Base-by-base conservation (phyloP, 2,888 invertebrate species). In the Neocrepidodera transversa region DNA sequence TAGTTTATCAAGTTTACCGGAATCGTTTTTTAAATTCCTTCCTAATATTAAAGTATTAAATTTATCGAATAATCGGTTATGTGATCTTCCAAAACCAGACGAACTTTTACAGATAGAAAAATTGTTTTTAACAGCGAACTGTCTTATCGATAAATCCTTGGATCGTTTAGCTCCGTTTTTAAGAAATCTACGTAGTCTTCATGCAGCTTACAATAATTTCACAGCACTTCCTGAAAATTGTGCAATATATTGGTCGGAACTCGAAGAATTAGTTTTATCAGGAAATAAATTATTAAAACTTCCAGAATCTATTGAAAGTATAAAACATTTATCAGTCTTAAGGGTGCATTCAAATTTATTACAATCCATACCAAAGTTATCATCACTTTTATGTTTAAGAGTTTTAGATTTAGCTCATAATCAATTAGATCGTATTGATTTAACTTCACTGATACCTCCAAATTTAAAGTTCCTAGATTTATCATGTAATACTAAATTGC, bases 361-460 rank as follows among this genome's bases (percentile, higher is more conserved):
- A 51, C 84, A 89, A 64, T 85, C 85, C 20, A 88, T 90, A 48
- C 93, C 93, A 0, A 87, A 87, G 75, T 85, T 93, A 71, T 88
- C 88, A n/a, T 88, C 87, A 74, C 85, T 91, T 70, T 82, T 84
- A 26, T 87, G 88, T 1, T 80, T 93, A 2, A 87, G 89, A 81
- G 91, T 93, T 13, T 80, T 93, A 58, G 93, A 93, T 78, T 83
- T 93, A 68, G 92, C 93, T 0, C 92, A 93, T 73, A 93, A 93
- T 76, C 91, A 92, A 75, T 78, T 93, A 50, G 91, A 92, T 75
- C 87, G 88, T 66, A 85, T 93, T 56, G 92, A 93, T 79, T 81
- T 93, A 68, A 84, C 87, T 55, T 83, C 86, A 2, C 76, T 93
- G 50, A 90, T 93, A 35, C 92, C 93, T 1, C 89, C 90, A 49